A percentile compares a stretch with the other conserved stretches of the same genome.
Evolutionary conservation across 2,797 vertebrate species (phyloP).

Genomic region (Microctenopoma stevenorrisi): DNA sequence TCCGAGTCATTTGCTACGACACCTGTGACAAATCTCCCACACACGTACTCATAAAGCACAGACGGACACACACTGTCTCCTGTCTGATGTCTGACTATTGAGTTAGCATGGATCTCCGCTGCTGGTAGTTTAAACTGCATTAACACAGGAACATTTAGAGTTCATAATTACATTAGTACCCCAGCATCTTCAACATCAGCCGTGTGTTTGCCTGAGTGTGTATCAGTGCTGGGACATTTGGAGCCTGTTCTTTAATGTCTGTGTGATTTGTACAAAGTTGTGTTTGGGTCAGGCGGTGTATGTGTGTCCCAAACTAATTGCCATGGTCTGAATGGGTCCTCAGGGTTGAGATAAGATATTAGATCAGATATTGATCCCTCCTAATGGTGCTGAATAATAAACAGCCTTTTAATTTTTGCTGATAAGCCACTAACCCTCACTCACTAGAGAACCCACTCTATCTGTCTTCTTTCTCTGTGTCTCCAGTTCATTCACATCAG

Average conservation of each 20-base stretch:
- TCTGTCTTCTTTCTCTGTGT: not conserved
- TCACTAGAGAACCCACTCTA: slow-evolving; percentile 10
- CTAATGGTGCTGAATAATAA: slow-evolving; percentile 53
- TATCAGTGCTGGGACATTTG: not conserved
- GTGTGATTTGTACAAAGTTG: not conserved
- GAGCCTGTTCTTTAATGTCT: not conserved
- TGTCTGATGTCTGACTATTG: slow-evolving; percentile 65
- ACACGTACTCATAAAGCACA: slow-evolving; percentile 4
- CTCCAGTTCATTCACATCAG: too few species aligned
- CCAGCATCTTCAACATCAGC: slow-evolving; percentile 24
- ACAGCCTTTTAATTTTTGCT: slow-evolving; percentile 66
- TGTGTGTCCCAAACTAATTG: slow-evolving; percentile 39
- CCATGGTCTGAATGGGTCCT: slow-evolving; percentile 15
- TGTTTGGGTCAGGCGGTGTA: not conserved
- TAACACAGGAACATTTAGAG: slow-evolving; percentile 67
- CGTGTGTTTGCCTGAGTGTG: slow-evolving; percentile 21
- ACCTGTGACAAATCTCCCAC: slow-evolving; percentile 10
- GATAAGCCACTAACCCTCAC: slow-evolving; percentile 34
- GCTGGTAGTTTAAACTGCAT: slow-evolving; percentile 66
- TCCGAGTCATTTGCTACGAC: not conserved
- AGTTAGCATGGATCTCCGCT: slow-evolving; percentile 77
- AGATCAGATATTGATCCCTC: slow-evolving; percentile 56
- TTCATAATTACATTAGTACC: slow-evolving; percentile 60
- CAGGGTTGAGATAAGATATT: slow-evolving; percentile 42
- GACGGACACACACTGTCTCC: slow-evolving; percentile 26